Percentiles rank a stretch among this genome's conserved stretches.
Evolutionary conservation across 2,797 vertebrate genomes (phyloP).

Genomic region (Sorex maritimensis): DNA sequence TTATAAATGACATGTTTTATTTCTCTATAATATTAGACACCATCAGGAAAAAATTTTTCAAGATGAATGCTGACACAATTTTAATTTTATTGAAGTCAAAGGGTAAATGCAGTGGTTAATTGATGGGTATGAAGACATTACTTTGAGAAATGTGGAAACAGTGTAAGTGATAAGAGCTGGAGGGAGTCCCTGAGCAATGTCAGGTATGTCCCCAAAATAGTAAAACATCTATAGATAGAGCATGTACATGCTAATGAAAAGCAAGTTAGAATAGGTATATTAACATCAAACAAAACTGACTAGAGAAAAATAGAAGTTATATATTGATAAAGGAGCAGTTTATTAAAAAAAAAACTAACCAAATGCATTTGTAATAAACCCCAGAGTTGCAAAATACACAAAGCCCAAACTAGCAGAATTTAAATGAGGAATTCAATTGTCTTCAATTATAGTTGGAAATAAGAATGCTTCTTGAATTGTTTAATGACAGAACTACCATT

Average conservation of each 20-base stretch:
- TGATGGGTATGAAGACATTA: constrained; percentile 49
- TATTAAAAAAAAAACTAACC: background rate
- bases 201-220: no score
- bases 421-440: constrained; percentile 30
- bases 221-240: background rate
- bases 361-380: background rate
- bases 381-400: background rate
- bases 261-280: background rate
- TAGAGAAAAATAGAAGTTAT: background rate
- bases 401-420: constrained; percentile 51
- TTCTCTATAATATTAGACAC: background rate
- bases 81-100: constrained; percentile 59
- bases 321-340: background rate
- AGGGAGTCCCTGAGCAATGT: no score
- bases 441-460: background rate
- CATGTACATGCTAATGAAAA: background rate
- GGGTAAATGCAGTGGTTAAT: constrained; percentile 20
- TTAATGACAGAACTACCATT: background rate
- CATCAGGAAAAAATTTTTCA: background rate
- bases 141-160: constrained; percentile 60
- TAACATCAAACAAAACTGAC: constrained; percentile 1
- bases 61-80: constrained; percentile 7
- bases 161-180: constrained; percentile 43
- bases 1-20: background rate
- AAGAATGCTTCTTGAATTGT: background rate